These are phyloP conservation scores for Cacatua alba DNA, from an alignment of 2,113 vertebrate genomes.

Conservation along the genomic window DNA sequence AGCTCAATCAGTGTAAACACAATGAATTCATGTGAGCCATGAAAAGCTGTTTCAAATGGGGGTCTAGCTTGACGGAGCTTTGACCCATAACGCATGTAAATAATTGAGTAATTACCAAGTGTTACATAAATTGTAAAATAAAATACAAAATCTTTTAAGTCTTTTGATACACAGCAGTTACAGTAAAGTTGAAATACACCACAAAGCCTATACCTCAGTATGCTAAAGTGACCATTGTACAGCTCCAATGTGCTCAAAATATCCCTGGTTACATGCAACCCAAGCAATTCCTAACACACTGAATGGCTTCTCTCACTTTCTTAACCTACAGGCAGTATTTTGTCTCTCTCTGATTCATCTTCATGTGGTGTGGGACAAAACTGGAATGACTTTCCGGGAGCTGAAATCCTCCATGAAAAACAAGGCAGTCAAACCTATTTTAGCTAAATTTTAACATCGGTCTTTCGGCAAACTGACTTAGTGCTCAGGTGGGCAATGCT, in stretches of 20 bases:
- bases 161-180: neutral
- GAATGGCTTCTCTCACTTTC: neutral
- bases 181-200: neutral
- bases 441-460: neutral
- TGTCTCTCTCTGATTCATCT: neutral
- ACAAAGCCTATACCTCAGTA: neutral
- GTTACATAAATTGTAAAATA: neutral
- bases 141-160: neutral
- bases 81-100: neutral
- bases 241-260: neutral
- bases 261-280: neutral
- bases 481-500: neutral
- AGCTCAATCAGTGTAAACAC: neutral
- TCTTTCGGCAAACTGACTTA: neutral
- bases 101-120: neutral
- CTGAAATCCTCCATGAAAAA: neutral
- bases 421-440: neutral
- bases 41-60: neutral
- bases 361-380: neutral
- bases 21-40: neutral
- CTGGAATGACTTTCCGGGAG: neutral
- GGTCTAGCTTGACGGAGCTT: neutral
- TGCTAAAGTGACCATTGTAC: neutral
- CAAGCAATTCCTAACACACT: neutral
- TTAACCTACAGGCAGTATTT: neutral